A percentile compares a stretch with the other conserved stretches of the same genome.
phyloP scores from a whole-genome alignment of 2,888 invertebrate genomes.

The Chymomyza amoena region DNA sequence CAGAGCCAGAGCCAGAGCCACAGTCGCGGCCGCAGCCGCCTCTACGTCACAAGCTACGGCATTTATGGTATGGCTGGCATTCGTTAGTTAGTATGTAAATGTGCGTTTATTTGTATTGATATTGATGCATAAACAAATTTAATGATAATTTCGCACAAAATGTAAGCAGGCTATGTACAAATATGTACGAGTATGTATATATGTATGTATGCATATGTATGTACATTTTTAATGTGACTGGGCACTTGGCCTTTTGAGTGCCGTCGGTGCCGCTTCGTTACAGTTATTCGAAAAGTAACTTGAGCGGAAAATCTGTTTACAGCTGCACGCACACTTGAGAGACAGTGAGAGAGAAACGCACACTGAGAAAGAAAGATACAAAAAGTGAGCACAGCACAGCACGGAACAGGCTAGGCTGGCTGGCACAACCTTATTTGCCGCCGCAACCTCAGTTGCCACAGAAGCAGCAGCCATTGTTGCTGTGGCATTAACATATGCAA shows the following conservation, averaged over 20 bases:
- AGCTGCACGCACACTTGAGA: slow-evolving; percentile 71
- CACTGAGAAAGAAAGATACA: neutral
- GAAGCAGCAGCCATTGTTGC: slow-evolving; percentile 1
- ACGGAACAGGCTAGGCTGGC: too few species aligned
- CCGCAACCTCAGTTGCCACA: neutral
- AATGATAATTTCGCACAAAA: slow-evolving; percentile 53
- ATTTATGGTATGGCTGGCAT: slow-evolving; percentile 28
- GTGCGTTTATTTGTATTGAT: slow-evolving; percentile 44
- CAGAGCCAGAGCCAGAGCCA: slow-evolving; percentile 70
- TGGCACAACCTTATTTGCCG: neutral
- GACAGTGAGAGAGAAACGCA: slow-evolving; percentile 14
- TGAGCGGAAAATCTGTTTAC: slow-evolving; percentile 73
- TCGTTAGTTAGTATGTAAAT: slow-evolving; percentile 8
- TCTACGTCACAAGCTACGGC: slow-evolving; percentile 30
- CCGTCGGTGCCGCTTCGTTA: slow-evolving; percentile 52
- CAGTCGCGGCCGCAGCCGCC: slow-evolving; percentile 29
- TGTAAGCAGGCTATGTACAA: neutral
- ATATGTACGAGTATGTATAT: neutral
- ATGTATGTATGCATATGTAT: slow-evolving; percentile 14
- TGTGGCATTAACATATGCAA: slow-evolving; percentile 41
- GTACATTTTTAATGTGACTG: neutral
- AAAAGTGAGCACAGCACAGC: neutral
- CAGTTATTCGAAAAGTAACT: slow-evolving; percentile 68
- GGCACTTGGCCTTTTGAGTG: slow-evolving; percentile 21
- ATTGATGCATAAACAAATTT: slow-evolving; percentile 71